These are phyloP conservation scores for Boloria selene DNA, from an alignment of 2,888 invertebrate genomes.

Conservation along the genomic window DNA sequence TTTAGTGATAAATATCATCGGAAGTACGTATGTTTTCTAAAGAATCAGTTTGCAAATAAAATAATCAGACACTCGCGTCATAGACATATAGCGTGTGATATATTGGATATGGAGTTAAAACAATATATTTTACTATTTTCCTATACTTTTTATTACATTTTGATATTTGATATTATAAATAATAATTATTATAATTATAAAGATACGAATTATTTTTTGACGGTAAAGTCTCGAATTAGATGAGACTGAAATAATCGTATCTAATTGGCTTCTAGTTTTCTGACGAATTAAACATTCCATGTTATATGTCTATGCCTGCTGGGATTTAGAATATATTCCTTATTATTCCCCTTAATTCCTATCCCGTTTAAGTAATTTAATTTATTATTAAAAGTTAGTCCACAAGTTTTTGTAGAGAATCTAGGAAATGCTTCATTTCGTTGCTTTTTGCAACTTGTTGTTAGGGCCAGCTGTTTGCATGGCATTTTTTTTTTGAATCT, in stretches of 20 bases:
- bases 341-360: conserved; percentile 27
- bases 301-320: conserved; percentile 41
- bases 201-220: too few species aligned
- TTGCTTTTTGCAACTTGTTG: conserved; percentile 39
- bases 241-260: too few species aligned
- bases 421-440: conserved; percentile 39
- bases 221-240: too few species aligned
- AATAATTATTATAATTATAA: too few species aligned
- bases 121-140: background rate
- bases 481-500: conserved; percentile 44
- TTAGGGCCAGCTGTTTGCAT: conserved; percentile 51
- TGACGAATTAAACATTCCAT: conserved; percentile 6
- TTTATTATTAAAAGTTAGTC: conserved; percentile 31
- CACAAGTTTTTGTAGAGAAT: conserved; percentile 41
- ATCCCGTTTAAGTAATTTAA: conserved; percentile 26
- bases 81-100: conserved; percentile 27
- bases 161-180: too few species aligned
- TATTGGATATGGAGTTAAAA: background rate
- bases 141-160: background rate
- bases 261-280: too few species aligned
- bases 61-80: conserved; percentile 21
- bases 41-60: conserved; percentile 6
- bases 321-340: conserved; percentile 55
- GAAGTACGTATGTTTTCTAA: background rate
- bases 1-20: background rate